Evolutionary conservation across 1,140 invertebrate genomes (phyloP).

Genomic region (Pectinophora gossypiella): DNA sequence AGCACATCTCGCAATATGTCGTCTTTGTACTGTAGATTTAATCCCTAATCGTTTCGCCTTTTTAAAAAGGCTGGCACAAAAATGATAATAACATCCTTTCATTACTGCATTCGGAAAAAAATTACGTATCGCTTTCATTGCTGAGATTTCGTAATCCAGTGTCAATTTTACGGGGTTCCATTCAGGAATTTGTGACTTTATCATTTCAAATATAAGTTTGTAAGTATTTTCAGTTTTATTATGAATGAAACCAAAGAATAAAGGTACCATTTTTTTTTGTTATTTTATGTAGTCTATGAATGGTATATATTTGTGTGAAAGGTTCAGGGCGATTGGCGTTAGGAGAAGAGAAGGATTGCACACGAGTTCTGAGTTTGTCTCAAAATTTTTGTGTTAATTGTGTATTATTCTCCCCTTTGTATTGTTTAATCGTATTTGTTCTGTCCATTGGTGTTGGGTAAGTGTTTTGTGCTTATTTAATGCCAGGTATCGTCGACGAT

Average conservation of each 20-base stretch:
- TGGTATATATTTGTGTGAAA: slow-evolving; percentile 7
- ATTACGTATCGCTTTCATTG: slow-evolving; percentile 4
- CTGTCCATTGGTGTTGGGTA: too few species aligned
- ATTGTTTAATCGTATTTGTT: too few species aligned
- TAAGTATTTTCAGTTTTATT: slow-evolving; percentile 8
- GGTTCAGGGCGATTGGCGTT: too few species aligned
- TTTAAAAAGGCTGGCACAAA: slow-evolving; percentile 4
- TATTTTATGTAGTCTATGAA: too few species aligned
- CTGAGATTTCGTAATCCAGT: slow-evolving; percentile 5
- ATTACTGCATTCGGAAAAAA: slow-evolving; percentile 5
- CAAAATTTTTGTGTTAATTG: too few species aligned
- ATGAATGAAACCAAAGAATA: slow-evolving; percentile 5
- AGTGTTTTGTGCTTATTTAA: too few species aligned
- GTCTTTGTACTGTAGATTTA: slow-evolving; percentile 3
- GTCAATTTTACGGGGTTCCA: slow-evolving; percentile 7
- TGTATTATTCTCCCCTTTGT: too few species aligned
- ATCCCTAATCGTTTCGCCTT: slow-evolving; percentile 4
- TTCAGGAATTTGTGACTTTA: too few species aligned
- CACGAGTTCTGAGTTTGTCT: too few species aligned
- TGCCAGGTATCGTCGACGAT: too few species aligned
- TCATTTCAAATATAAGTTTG: slow-evolving; percentile 1
- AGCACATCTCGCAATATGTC: slow-evolving; percentile 4
- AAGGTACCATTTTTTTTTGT: slow-evolving; percentile 5
- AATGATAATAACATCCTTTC: slow-evolving; percentile 4
- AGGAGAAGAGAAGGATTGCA: too few species aligned